Base-by-base conservation (phyloP, 1,140 invertebrate genomes). In the Chrysopa pallens region DNA sequence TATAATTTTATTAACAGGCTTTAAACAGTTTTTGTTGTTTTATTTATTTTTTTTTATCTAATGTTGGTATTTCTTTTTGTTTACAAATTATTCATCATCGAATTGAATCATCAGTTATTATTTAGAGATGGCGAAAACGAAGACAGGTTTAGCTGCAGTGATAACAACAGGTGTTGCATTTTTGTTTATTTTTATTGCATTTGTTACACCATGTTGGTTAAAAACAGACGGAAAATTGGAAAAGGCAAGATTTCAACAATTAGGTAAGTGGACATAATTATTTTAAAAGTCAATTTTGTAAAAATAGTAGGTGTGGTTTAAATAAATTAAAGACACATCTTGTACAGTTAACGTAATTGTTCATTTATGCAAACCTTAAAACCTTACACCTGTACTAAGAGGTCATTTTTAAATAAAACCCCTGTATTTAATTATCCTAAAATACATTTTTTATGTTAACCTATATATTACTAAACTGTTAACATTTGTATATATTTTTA, bases 151-250 rank as follows among this genome's bases (percentile, higher is more conserved):
- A 58, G 70, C 73, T 53, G 80, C 83, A n/a, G 65, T 79, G 29
- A 63, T 61, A 28, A 71, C 77, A 52, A 77, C 79, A 40, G 59
- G 63, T 23, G 48, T 78, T 36, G 78, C 78, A 14, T 80, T 82
- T 56, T 45, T 85, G 46, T 75, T 85, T 45, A 76, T 91, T 47
- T 60, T 93, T 6, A 76, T 93, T 43, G 78, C 89, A 3, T 96
- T 94, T 63, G 80, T 80, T 42, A 89, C 88, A 50, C 89, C 90
- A 17, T 86, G 86, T 58, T 97, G 92, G 91, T 63, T 96, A 15
- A 79, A 85, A 50, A 86, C 83, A 11, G 86, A 91, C 64, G 82
- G 83, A 4, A 73, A 80, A 63, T 61, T 88, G 13, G 66, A 70
- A 46, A 70, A 84, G 50, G 80, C 84, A 11, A 78, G 81, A 54